A percentile compares a stretch with the other conserved stretches of the same genome.
Conservation (phyloP, 2,888 invertebrate species). For the Cyclophora punctaria region DNA sequence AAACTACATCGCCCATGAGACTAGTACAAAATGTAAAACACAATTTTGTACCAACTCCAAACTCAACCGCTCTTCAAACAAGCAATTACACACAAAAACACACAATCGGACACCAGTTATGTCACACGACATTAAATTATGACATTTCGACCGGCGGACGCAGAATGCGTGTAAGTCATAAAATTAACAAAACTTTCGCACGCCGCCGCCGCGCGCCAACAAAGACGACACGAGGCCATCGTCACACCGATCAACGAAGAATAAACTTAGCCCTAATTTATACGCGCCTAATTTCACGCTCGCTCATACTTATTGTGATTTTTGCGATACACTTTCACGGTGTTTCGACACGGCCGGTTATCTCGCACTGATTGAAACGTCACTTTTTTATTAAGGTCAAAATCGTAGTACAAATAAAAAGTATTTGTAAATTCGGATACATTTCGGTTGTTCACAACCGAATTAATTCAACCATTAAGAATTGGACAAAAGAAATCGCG, state of each 20-base stretch:
- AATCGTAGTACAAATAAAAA: conserved; percentile 7
- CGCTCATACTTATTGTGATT: conserved; percentile 64
- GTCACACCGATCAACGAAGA: conserved; percentile 47
- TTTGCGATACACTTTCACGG: conserved; percentile 60
- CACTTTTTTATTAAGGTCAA: conserved; percentile 36
- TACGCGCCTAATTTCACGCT: conserved; percentile 66
- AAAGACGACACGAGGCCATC: conserved; percentile 61
- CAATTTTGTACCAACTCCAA: no score
- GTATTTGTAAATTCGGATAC: conserved; percentile 11
- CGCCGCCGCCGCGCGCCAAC: conserved; percentile 43
- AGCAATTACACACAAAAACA: conserved; percentile 19
- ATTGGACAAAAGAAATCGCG: conserved; percentile 45
- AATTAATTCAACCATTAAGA: conserved; percentile 64
- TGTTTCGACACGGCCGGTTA: conserved; percentile 61
- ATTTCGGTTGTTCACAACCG: conserved; percentile 33
- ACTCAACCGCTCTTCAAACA: no score
- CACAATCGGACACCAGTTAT: conserved; percentile 21
- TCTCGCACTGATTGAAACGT: conserved; percentile 50
- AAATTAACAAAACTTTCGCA: conserved; percentile 66
- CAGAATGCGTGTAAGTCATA: conserved; percentile 39
- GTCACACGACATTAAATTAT: conserved; percentile 51
- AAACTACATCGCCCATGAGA: no score
- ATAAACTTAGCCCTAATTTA: conserved; percentile 62
- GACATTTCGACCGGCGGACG: conserved; percentile 29
- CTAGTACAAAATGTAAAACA: not conserved